A percentile compares a stretch with the other conserved stretches of the same genome.
Evolutionary conservation across 2,113 vertebrate species (phyloP).

Genomic region (Ophthalmolycus amberensis): DNA sequence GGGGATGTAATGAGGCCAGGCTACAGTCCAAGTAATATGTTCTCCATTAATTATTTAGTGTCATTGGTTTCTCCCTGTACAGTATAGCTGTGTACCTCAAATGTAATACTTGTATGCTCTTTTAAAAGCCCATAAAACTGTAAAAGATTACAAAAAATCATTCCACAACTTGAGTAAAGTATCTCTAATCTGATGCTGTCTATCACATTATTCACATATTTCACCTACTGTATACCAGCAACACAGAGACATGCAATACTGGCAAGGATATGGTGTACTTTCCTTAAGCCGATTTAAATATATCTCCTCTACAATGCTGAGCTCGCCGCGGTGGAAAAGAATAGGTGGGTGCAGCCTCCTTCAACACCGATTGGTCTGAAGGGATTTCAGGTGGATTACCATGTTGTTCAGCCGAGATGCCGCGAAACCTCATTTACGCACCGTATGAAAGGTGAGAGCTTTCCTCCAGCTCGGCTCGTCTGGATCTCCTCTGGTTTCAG

Average conservation of each 20-base stretch:
- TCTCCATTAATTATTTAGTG: conserved; percentile 64
- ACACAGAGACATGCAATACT: conserved; percentile 10
- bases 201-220: conserved; percentile 17
- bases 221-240: conserved; percentile 10
- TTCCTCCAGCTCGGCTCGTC: conserved; percentile 30
- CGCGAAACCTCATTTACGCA: conserved; percentile 47
- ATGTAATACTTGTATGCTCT: background rate
- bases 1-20: conserved; percentile 51
- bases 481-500: conserved; percentile 28
- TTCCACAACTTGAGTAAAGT: background rate
- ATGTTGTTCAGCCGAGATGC: conserved; percentile 44
- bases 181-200: conserved; percentile 18
- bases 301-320: conserved; percentile 30
- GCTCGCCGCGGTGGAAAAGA: conserved; percentile 30
- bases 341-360: conserved; percentile 36
- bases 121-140: background rate
- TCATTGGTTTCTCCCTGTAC: conserved; percentile 22
- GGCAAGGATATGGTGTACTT: conserved; percentile 17
- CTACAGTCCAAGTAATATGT: conserved; percentile 47
- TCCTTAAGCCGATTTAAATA: conserved; percentile 45
- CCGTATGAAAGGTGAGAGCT: conserved; percentile 39
- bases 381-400: conserved; percentile 56
- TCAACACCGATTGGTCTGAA: conserved; percentile 36
- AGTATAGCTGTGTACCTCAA: conserved; percentile 3
- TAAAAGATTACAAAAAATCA: background rate